phyloP scores from a whole-genome alignment of 2,113 vertebrate species.

The Rhodinocichla rosea region DNA sequence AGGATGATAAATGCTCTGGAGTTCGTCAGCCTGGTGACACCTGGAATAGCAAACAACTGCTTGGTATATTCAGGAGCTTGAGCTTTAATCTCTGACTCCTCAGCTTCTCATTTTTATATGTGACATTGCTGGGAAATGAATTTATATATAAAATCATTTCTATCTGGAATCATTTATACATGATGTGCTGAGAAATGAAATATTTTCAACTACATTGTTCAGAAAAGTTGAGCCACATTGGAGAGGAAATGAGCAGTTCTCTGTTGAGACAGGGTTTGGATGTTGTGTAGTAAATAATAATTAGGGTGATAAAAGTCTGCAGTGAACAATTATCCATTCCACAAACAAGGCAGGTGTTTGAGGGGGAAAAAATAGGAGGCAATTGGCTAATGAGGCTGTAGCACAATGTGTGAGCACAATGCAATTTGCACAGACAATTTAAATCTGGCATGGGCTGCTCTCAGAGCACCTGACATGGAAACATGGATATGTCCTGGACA shows the following conservation, averaged over 20 bases:
- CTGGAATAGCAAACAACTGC: neutral
- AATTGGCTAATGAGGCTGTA: conserved; percentile 40
- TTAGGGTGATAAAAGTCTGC: conserved; percentile 38
- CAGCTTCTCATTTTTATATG: neutral
- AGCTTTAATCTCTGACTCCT: neutral
- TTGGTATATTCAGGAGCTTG: neutral
- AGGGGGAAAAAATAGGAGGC: conserved; percentile 1
- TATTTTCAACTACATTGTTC: neutral
- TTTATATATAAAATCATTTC: neutral
- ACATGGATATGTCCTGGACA: neutral
- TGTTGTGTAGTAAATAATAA: conserved; percentile 40
- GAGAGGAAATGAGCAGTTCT: neutral
- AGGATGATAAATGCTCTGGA: neutral
- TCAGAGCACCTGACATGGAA: conserved; percentile 2
- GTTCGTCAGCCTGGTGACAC: neutral
- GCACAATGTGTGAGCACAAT: neutral
- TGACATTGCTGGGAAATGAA: neutral
- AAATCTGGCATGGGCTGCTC: neutral
- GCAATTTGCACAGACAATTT: conserved; percentile 51
- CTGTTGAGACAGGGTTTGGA: neutral
- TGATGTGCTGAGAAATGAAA: neutral
- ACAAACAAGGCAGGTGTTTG: conserved; percentile 43
- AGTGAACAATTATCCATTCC: conserved; percentile 37
- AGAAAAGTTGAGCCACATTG: neutral
- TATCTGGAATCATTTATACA: neutral